These are phyloP conservation scores for Catharus ustulatus DNA, from an alignment of 2,797 vertebrate species.

Conservation along the genomic window DNA sequence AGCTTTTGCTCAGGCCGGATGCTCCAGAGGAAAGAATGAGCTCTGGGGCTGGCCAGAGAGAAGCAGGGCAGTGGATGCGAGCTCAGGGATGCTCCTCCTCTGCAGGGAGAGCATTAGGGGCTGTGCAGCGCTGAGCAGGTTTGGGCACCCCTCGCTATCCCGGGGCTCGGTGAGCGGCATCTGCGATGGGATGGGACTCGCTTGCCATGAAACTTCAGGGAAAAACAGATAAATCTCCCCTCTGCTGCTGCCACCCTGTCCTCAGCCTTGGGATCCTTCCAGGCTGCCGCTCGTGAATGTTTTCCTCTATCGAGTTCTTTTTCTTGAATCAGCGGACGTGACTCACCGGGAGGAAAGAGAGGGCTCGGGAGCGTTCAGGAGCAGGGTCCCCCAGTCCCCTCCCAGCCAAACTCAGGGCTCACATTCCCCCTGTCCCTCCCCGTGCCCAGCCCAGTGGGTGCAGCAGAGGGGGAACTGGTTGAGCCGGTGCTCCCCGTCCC, in stretches of 20 bases:
- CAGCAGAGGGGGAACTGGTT: slow-evolving; percentile 36
- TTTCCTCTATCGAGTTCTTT: background rate
- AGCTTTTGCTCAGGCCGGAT: slow-evolving; percentile 12
- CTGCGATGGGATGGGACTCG: background rate
- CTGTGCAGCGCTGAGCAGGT: background rate
- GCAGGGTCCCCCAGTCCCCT: background rate
- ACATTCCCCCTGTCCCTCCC: background rate
- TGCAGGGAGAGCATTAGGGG: background rate
- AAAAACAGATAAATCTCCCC: background rate
- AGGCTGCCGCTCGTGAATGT: background rate
- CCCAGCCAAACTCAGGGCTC: rapidly evolving
- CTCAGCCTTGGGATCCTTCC: background rate
- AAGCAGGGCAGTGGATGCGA: rapidly evolving
- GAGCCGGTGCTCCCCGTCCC: background rate
- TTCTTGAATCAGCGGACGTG: background rate
- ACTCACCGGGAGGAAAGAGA: background rate
- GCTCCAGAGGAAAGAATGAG: slow-evolving; percentile 4
- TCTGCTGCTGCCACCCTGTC: background rate
- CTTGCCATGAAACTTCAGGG: background rate
- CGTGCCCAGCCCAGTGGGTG: slow-evolving; percentile 6
- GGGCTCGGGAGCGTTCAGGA: rapidly evolving
- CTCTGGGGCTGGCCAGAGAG: background rate
- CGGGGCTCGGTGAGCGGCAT: rapidly evolving
- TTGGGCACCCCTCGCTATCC: rapidly evolving
- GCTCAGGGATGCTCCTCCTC: background rate